A percentile compares a stretch with the other conserved stretches of the same genome.
Conservation (phyloP, 2,113 vertebrate species). For the Notothenia coriiceps region DNA sequence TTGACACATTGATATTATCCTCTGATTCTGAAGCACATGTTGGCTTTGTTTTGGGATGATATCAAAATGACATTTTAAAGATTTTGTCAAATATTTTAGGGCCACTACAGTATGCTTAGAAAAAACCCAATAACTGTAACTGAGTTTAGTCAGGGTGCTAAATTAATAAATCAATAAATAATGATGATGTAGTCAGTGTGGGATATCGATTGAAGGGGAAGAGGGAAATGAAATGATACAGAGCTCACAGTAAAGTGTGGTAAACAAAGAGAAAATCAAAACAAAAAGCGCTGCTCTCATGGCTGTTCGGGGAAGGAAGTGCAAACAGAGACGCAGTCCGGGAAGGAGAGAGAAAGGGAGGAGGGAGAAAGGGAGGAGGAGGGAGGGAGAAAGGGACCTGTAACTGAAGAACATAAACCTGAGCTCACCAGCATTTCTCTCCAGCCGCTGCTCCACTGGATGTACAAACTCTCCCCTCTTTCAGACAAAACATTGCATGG, state of each 20-base stretch:
- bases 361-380: not conserved
- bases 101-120: no score
- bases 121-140: no score
- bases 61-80: no score
- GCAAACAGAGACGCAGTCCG: conserved; percentile 29
- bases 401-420: conserved; percentile 33
- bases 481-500: conserved; percentile 6
- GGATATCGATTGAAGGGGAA: not conserved
- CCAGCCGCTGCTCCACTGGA: not conserved
- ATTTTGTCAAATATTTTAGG: no score
- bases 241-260: not conserved
- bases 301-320: conserved; percentile 64
- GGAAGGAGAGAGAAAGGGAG: conserved; percentile 32
- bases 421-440: conserved; percentile 41
- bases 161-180: no score
- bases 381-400: conserved; percentile 17
- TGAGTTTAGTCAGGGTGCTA: no score
- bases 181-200: not conserved
- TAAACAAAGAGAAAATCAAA: not conserved
- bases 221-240: not conserved
- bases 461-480: not conserved
- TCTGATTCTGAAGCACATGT: no score
- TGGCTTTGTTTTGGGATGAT: no score
- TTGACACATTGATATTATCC: no score
- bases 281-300: conserved; percentile 4